Conservation (phyloP, 2,797 vertebrate species). For the Furcifer pardalis region DNA sequence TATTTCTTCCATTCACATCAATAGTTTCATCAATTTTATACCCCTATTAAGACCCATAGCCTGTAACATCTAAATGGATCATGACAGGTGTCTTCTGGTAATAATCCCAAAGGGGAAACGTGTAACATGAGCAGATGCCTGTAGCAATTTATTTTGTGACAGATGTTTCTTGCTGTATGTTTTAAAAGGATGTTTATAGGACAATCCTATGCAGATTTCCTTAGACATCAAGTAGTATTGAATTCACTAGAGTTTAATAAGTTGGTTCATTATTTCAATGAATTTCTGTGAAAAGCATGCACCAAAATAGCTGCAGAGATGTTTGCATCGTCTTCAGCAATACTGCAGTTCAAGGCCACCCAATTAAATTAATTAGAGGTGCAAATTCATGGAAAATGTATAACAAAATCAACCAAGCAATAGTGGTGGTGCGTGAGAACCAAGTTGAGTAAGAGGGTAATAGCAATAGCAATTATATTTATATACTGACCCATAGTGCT, state of each 20-base stretch:
- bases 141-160: constrained; percentile 5
- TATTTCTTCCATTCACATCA: background rate
- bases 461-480: too few species aligned
- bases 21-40: background rate
- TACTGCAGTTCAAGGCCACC: background rate
- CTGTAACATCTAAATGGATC: background rate
- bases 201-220: background rate
- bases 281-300: background rate
- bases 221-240: background rate
- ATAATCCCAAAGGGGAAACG: background rate
- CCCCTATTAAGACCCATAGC: background rate
- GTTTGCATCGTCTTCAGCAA: background rate
- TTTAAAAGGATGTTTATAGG: background rate
- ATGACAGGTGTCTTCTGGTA: background rate
- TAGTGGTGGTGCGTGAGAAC: background rate
- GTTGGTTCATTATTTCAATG: background rate
- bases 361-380: background rate
- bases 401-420: background rate
- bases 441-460: background rate
- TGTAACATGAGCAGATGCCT: background rate
- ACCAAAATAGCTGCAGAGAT: background rate
- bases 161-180: constrained; percentile 7
- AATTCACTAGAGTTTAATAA: background rate
- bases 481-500: too few species aligned
- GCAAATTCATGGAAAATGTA: background rate